Evolutionary conservation across 2,797 vertebrate genomes (phyloP).

Genomic region (Aythya fuligula): DNA sequence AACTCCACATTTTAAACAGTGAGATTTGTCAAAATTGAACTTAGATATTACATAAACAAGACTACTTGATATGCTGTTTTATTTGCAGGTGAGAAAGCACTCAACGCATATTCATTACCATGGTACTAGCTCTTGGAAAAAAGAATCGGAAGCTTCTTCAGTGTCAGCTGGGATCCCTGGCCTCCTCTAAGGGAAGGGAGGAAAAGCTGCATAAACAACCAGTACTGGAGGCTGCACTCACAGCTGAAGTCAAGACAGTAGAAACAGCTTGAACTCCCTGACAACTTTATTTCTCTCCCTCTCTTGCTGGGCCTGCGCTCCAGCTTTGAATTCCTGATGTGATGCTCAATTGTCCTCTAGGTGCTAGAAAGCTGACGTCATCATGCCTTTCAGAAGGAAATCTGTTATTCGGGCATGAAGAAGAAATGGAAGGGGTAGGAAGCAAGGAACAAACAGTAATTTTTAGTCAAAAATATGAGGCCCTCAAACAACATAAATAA

Average conservation of each 20-base stretch:
- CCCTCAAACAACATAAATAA: accelerated
- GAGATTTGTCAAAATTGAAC: not conserved
- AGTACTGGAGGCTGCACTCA: not conserved
- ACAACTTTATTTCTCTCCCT: not conserved
- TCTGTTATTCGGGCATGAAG: not conserved
- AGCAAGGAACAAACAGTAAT: not conserved
- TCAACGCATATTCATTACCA: not conserved
- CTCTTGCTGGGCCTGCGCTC: not conserved
- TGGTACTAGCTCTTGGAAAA: not conserved
- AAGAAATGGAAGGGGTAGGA: not conserved
- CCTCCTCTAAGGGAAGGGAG: not conserved
- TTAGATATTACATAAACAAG: not conserved
- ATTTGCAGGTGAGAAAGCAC: not conserved
- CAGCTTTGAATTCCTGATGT: not conserved
- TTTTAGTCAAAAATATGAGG: not conserved
- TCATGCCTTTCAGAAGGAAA: not conserved
- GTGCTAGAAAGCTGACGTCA: not conserved
- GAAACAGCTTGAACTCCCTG: not conserved
- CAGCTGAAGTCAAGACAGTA: not conserved
- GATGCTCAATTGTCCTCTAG: not conserved
- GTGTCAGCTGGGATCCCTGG: not conserved
- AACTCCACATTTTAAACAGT: not conserved
- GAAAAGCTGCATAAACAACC: not conserved
- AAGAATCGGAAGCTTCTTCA: not conserved
- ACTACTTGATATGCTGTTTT: not conserved